Percentiles rank a stretch among this genome's conserved stretches.
Evolutionary conservation across 2,113 vertebrate species (phyloP).

Genomic region (Shinisaurus crocodilurus): DNA sequence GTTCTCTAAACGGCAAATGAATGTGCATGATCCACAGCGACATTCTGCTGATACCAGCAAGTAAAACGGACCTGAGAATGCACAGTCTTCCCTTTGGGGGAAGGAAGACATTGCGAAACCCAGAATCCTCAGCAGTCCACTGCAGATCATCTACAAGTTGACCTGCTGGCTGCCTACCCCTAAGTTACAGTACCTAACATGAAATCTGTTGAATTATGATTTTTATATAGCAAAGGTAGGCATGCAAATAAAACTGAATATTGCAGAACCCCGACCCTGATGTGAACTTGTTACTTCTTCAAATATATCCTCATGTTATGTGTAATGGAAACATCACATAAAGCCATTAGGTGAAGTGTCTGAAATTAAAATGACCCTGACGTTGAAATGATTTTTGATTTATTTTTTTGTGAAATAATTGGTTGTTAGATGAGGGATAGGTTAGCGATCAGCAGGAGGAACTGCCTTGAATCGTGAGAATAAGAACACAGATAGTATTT

Average conservation of each 20-base stretch:
- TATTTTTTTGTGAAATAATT: accelerated
- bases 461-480: not conserved
- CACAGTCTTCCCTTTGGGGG: not conserved
- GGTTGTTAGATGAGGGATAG: not conserved
- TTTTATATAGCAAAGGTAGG: not conserved
- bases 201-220: not conserved
- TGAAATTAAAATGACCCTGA: not conserved
- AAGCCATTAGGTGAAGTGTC: not conserved
- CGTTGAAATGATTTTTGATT: not conserved
- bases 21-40: not conserved
- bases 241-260: not conserved
- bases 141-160: not conserved
- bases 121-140: not conserved
- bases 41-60: not conserved
- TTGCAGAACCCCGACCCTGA: not conserved
- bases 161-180: not conserved
- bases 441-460: not conserved
- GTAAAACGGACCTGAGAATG: not conserved
- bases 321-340: not conserved
- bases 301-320: not conserved
- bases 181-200: not conserved
- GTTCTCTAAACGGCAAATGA: not conserved
- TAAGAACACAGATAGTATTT: accelerated
- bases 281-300: not conserved
- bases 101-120: not conserved